These are phyloP conservation scores for Cordilura impudica DNA, from an alignment of 2,888 invertebrate genomes.

Conservation along the genomic window DNA sequence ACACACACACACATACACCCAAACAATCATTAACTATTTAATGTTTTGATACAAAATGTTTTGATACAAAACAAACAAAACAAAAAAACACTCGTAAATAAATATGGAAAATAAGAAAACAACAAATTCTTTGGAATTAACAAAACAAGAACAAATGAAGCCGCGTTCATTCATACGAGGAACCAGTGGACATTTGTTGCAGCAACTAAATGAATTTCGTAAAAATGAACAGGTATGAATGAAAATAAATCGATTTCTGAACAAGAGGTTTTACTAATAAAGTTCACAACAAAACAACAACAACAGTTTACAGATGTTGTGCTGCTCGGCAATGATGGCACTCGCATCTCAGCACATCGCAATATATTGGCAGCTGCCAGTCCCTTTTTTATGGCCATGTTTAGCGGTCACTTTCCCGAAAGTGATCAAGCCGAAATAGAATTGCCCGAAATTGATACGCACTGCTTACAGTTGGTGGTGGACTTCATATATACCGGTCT, in stretches of 20 bases:
- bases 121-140: constrained; percentile 47
- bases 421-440: constrained; percentile 65
- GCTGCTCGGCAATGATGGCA: constrained; percentile 60
- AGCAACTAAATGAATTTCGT: constrained; percentile 63
- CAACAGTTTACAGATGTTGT: constrained; percentile 67
- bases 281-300: background rate
- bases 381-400: constrained; percentile 69
- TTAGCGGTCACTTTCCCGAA: constrained; percentile 68
- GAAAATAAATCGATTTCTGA: constrained; percentile 3
- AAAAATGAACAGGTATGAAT: constrained; percentile 62
- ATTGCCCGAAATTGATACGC: constrained; percentile 66
- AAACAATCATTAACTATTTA: too few species aligned
- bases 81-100: constrained; percentile 18
- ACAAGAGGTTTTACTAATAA: background rate
- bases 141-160: constrained; percentile 49
- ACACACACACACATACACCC: background rate
- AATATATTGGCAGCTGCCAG: constrained; percentile 69
- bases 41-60: too few species aligned
- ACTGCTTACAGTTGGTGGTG: constrained; percentile 64
- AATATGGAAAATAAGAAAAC: constrained; percentile 16
- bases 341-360: constrained; percentile 66
- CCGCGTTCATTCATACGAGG: constrained; percentile 55
- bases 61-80: background rate
- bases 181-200: constrained; percentile 56
- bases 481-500: constrained; percentile 69